Percentiles rank a stretch among this genome's conserved stretches.
These are phyloP conservation scores for Acrocephalus scirpaceus DNA, from an alignment of 2,797 vertebrate species.

Conservation along the genomic window DNA sequence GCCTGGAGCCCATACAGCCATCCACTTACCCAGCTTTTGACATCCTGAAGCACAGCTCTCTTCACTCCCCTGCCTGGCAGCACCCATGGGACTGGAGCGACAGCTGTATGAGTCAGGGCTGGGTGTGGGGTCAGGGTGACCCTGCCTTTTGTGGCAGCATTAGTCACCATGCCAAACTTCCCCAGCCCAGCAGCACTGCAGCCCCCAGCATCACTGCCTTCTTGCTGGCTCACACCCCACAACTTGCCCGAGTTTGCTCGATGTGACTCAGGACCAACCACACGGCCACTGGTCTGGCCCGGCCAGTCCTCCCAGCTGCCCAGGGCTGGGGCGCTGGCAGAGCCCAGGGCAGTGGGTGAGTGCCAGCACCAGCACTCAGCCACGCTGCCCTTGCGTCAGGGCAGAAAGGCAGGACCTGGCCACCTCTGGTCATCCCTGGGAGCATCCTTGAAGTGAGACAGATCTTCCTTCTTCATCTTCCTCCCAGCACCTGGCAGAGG, in stretches of 20 bases:
- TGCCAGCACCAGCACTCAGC: background rate
- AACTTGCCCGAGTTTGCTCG: background rate
- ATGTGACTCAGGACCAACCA: slow-evolving; percentile 32
- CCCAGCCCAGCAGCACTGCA: background rate
- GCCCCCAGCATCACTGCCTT: slow-evolving; percentile 24
- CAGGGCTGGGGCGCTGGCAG: background rate
- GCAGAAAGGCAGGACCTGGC: background rate
- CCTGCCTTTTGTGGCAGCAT: background rate
- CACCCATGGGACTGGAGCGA: background rate
- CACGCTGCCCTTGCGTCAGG: fast-evolving
- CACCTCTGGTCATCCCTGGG: fast-evolving
- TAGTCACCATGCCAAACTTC: background rate
- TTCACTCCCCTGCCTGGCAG: background rate
- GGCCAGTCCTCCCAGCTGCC: slow-evolving; percentile 34
- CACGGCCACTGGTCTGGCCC: background rate
- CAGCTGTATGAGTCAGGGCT: slow-evolving; percentile 17
- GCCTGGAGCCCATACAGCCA: background rate
- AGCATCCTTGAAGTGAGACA: background rate
- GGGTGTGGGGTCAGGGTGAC: background rate
- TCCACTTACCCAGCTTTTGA: background rate
- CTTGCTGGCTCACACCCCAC: background rate
- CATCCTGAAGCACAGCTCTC: background rate
- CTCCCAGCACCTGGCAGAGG: background rate
- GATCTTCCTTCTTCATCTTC: background rate
- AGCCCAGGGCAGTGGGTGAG: background rate